Conservation (phyloP, 1,140 invertebrate genomes). For the Zaprionus capensis region DNA sequence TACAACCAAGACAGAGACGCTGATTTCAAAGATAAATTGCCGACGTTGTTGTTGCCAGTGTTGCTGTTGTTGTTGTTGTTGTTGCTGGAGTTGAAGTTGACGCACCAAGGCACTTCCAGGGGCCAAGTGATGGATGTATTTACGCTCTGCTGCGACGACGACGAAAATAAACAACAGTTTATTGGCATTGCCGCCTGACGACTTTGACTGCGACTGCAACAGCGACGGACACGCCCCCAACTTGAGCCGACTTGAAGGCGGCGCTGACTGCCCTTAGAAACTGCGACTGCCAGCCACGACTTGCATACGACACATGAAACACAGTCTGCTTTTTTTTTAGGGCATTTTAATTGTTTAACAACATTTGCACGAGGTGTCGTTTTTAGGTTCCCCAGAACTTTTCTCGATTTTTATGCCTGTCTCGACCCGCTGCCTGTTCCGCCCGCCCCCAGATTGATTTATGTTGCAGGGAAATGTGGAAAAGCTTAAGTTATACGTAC, state of each 20-base stretch:
- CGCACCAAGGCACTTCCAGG: conserved; percentile 16
- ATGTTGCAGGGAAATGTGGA: conserved; percentile 41
- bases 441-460: conserved; percentile 53
- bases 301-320: conserved; percentile 1
- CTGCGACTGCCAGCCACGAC: background rate
- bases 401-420: conserved; percentile 62
- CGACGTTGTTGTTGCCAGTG: conserved; percentile 44
- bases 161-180: conserved; percentile 80
- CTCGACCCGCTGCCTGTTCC: conserved; percentile 2
- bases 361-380: conserved; percentile 71
- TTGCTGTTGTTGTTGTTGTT: conserved; percentile 19
- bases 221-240: background rate
- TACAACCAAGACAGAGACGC: conserved; percentile 55
- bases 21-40: conserved; percentile 82
- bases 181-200: conserved; percentile 63
- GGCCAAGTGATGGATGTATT: conserved; percentile 57
- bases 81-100: conserved; percentile 37
- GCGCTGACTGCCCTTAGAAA: background rate
- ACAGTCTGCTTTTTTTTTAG: conserved; percentile 19
- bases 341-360: conserved; percentile 75
- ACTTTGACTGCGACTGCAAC: background rate
- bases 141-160: conserved; percentile 67
- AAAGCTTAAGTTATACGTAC: background rate
- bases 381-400: conserved; percentile 44
- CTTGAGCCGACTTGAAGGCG: background rate